Conservation (phyloP, 2,888 invertebrate species). For the Ellobium chinense region DNA sequence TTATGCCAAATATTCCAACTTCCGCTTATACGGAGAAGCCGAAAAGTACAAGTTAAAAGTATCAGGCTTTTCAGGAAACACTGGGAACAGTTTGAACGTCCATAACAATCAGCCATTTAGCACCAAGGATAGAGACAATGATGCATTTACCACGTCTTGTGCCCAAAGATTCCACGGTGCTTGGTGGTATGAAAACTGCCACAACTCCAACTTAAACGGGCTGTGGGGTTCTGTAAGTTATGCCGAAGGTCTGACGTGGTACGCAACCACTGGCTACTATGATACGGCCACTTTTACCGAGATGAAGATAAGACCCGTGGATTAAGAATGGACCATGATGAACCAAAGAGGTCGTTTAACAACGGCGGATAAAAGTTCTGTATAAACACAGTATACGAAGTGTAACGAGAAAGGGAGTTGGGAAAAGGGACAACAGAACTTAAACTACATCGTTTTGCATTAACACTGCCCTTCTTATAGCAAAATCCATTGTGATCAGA, state of each 20-base stretch:
- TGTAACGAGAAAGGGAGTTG: too few relatives aligned
- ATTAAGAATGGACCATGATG: too few relatives aligned
- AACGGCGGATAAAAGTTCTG: too few relatives aligned
- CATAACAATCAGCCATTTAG: not conserved
- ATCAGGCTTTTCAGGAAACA: not conserved
- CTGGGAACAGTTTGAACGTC: not conserved
- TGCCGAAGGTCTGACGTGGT: not conserved
- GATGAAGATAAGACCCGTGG: slow-evolving; percentile 22
- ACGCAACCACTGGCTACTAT: not conserved
- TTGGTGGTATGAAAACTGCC: slow-evolving; percentile 27
- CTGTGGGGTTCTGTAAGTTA: not conserved
- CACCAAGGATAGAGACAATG: slow-evolving; percentile 18
- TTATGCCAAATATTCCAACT: not conserved
- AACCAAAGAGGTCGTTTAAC: too few relatives aligned
- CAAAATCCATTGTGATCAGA: too few relatives aligned
- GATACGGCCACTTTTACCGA: slow-evolving; percentile 1
- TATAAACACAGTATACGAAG: too few relatives aligned
- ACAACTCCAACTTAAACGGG: slow-evolving; percentile 17
- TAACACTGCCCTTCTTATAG: too few relatives aligned
- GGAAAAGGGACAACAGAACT: too few relatives aligned
- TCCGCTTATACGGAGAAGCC: not conserved
- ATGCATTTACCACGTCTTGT: not conserved
- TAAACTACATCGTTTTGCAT: too few relatives aligned
- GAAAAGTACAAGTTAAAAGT: not conserved
- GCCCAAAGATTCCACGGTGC: slow-evolving; percentile 10